Percentiles rank a stretch among this genome's conserved stretches.
Conservation (phyloP, 1,140 invertebrate genomes). For the Drosophila miranda region DNA sequence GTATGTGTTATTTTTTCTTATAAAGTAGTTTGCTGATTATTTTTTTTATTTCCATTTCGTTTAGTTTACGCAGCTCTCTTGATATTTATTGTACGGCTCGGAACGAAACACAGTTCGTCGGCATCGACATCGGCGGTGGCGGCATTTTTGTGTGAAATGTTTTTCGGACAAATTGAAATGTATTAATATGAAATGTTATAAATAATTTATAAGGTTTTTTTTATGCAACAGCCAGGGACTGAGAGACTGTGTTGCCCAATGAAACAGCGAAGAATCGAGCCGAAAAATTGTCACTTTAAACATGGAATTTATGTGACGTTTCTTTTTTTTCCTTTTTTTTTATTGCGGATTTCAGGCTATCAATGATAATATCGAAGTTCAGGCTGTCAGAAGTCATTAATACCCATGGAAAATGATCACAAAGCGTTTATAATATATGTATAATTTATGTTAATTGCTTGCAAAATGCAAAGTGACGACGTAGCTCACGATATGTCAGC, state of each 20-base stretch:
- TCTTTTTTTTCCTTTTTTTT: too few relatives aligned
- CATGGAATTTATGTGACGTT: slow-evolving; percentile 13
- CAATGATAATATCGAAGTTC: slow-evolving; percentile 35
- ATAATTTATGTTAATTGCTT: slow-evolving; percentile 65
- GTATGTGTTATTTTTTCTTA: slow-evolving; percentile 49
- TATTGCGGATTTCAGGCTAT: slow-evolving; percentile 9
- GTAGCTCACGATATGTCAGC: slow-evolving; percentile 44
- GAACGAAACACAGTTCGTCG: slow-evolving; percentile 23
- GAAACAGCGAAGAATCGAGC: slow-evolving; percentile 2
- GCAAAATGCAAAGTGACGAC: slow-evolving; percentile 50
- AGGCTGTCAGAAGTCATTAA: slow-evolving; percentile 63
- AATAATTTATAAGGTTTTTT: slow-evolving; percentile 56
- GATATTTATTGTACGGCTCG: slow-evolving; percentile 45
- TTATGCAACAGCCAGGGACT: slow-evolving; percentile 17
- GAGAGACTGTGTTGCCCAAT: slow-evolving; percentile 10
- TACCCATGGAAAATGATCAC: slow-evolving; percentile 36
- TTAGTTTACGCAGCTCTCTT: slow-evolving; percentile 50
- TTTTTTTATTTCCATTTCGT: slow-evolving; percentile 34
- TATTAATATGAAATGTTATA: slow-evolving; percentile 63
- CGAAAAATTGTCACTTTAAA: slow-evolving; percentile 17
- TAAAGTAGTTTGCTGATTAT: slow-evolving; percentile 29
- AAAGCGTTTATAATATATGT: background rate
- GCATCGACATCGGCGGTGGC: slow-evolving; percentile 11
- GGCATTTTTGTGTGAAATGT: slow-evolving; percentile 53
- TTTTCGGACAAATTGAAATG: slow-evolving; percentile 75